Base-by-base conservation (phyloP, 2,888 invertebrate species). In the Sialis fuliginosa region DNA sequence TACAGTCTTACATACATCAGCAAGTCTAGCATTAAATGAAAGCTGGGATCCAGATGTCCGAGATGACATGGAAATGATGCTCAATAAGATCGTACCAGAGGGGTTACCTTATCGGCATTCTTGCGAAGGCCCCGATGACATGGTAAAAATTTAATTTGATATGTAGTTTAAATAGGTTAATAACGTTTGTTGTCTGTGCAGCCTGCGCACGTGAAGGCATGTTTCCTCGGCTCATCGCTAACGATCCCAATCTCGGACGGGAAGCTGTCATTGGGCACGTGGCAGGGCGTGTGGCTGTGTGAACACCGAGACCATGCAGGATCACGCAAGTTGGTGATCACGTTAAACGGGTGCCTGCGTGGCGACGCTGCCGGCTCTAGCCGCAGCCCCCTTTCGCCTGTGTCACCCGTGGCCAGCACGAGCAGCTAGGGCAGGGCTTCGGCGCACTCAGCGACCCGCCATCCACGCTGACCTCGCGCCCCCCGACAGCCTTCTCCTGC, bases 21-120 rank as follows among this genome's bases (percentile, higher is more conserved):
- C 95, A 64, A 95, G 93, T 74, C 77, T 96, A 67, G 90, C 92
- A 57, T 75, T 95, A 65, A 95, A 95, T 69, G 95, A 95, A 75
- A 93, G 92, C 71, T 95, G 93, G 93, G 95, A 95, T 72, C 92
- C 92, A 54, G 90, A 91, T 69, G 93, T 93, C 57, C 79, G 92
- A 70, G 91, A 91, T 65, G 96, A 96, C 66, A 95, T 95, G 91
- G 95, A 96, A 72, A 95, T 93, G 91, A 92, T 96, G 90, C 77
- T 96, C 68, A 95, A 95, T 71, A 92, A 91, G 79, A 88, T 96
- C 69, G 90, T 96, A 70, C 95, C 95, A 66, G 95, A 96, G 79
- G 91, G 87, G 60, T 77, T 91, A 69, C 87, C 87, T 59, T 96
- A 93, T 68, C 80, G 89, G 68, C 96, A 96, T 72, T 89, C 90